phyloP scores from a whole-genome alignment of 2,113 vertebrate genomes.

The Passer montanus region DNA sequence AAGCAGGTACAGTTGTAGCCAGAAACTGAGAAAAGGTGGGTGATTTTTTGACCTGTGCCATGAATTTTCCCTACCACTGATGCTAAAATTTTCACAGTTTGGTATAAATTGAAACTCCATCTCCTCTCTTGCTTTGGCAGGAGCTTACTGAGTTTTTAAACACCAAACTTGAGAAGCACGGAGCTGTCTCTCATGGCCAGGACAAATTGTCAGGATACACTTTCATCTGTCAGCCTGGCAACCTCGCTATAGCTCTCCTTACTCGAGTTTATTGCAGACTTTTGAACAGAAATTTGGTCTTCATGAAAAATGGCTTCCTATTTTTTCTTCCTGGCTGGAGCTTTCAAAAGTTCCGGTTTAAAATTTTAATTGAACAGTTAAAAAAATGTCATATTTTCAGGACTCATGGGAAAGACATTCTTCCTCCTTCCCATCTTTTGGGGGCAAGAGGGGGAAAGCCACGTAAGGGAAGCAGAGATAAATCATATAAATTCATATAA shows the following conservation, averaged over 20 bases:
- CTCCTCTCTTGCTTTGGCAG: not conserved
- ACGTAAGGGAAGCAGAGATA: not conserved
- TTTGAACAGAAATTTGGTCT: not conserved
- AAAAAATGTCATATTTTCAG: not conserved
- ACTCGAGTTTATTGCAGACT: not conserved
- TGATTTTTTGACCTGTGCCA: not conserved
- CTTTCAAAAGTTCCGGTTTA: not conserved
- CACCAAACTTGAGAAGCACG: not conserved
- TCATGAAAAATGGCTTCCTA: not conserved
- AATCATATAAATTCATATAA: not conserved
- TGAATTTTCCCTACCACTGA: not conserved
- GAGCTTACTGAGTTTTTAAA: not conserved
- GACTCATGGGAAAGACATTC: not conserved
- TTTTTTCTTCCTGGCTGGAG: not conserved
- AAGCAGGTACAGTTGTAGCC: fast-evolving
- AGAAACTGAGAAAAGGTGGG: not conserved
- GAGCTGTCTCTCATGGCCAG: not conserved
- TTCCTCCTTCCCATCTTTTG: fast-evolving
- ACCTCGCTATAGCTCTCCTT: not conserved
- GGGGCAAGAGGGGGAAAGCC: fast-evolving
- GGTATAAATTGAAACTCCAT: not conserved
- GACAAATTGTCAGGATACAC: not conserved
- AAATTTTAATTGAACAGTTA: not conserved
- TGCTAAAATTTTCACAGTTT: not conserved
- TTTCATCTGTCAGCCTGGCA: not conserved